Conservation (phyloP, 2,113 vertebrate genomes). For the Eptesicus fuscus region DNA sequence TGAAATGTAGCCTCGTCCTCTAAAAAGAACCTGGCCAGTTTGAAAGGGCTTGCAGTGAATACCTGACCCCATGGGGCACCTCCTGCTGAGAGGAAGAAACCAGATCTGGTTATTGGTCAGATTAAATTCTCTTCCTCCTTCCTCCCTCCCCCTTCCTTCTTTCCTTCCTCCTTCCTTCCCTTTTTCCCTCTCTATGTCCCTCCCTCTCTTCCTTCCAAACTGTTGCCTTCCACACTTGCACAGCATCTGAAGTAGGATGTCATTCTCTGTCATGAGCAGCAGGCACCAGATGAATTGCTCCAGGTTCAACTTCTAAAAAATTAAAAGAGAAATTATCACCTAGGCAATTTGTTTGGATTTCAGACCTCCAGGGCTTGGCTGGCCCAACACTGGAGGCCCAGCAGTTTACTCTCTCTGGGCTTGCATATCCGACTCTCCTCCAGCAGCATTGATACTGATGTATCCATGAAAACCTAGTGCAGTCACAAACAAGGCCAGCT, state of each 20-base stretch:
- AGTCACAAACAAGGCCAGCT: background rate
- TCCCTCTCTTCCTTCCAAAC: background rate
- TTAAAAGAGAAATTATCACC: slow-evolving; percentile 70
- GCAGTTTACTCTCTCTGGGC: background rate
- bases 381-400: background rate
- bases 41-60: slow-evolving; percentile 49
- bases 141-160: accelerated
- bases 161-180: background rate
- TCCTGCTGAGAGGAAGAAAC: slow-evolving; percentile 59
- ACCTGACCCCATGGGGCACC: slow-evolving; percentile 54
- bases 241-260: slow-evolving; percentile 60
- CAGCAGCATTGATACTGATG: background rate
- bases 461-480: background rate
- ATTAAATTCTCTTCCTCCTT: slow-evolving; percentile 41
- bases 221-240: background rate
- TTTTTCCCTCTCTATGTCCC: background rate
- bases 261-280: background rate
- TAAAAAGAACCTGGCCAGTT: background rate
- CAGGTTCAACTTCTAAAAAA: slow-evolving; percentile 65
- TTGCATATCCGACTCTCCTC: background rate
- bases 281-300: slow-evolving; percentile 55
- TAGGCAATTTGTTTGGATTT: slow-evolving; percentile 14
- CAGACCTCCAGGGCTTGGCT: slow-evolving; percentile 1
- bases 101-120: slow-evolving; percentile 47
- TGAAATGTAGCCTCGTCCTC: slow-evolving; percentile 41